Evolutionary conservation across 2,797 vertebrate genomes (phyloP), one percentile per base, ranked within the genome.

Genomic region (Ptychobarbus kaznakovi): DNA sequence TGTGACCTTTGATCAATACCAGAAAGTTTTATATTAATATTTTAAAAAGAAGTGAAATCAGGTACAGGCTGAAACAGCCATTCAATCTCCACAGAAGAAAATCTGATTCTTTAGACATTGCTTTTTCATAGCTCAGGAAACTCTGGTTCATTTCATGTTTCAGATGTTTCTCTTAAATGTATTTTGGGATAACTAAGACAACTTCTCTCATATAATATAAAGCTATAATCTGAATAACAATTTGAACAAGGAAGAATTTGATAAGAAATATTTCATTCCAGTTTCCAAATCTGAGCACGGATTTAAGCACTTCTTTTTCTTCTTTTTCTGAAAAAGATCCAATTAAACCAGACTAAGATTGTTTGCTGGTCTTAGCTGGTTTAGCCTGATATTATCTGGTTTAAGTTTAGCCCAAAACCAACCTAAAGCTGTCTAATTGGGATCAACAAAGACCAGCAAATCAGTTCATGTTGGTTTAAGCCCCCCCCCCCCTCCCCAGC

Each of bases 1-100:
- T 80, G 82, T 92, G 92, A 87, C 89, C 81, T 25, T 86, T 92
- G 91, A 92, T 86, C 82, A 91, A 8, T 85, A 81, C 76, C 40
- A 10, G 58, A 85, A 77, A 3, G 11, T 46, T 65, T 78, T 6
- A 78, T 22, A 46, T 65, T 16, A 32, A 63, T 79, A 15, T 22
- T n/a, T 28, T 12, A n/a, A 40, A 25, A 25, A 63, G 3, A 32
- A 75, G 25, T 74, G 70, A 16, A 69, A 56, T 25, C 40, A 49
- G 25, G 32, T 32, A 32, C 32, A 32, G 3, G 32, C n/a, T 72
- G 20, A 25, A 70, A 25, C n/a, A 20, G 35, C 18, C 35, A 44
- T 20, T 18, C 6, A n/a, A 28, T 82, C 80, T 82, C 38, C 9
- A 25, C n/a, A 44, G 53, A 72, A 15, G 35, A 32, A 56, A 18